Percentiles rank a stretch among this genome's conserved stretches.
Evolutionary conservation across 2,797 vertebrate genomes (phyloP).

Genomic region (Anabacerthia variegaticeps): DNA sequence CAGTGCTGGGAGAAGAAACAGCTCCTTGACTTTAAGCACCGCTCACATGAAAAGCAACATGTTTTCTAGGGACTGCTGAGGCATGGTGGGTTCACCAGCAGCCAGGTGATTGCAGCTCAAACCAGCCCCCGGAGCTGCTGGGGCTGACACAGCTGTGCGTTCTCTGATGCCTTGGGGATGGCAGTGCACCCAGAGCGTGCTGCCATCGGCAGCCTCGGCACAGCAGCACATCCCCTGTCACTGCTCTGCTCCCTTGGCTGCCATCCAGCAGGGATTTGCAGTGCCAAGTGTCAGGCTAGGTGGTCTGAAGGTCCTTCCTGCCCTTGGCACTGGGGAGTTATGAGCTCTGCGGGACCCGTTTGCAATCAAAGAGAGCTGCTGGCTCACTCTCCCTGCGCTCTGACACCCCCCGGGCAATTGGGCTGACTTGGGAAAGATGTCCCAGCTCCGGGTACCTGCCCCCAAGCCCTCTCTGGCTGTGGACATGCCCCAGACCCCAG

Average conservation of each 20-base stretch:
- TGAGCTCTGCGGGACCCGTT: rapidly evolving
- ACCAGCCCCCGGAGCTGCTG: background rate
- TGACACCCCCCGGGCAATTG: rapidly evolving
- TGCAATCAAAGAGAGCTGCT: background rate
- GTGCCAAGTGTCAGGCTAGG: background rate
- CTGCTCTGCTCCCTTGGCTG: background rate
- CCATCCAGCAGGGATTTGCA: background rate
- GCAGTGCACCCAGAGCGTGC: background rate
- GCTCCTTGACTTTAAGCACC: background rate
- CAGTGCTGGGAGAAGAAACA: background rate
- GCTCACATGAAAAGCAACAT: background rate
- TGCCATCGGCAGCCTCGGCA: background rate
- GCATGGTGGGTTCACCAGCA: background rate
- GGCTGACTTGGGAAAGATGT: background rate
- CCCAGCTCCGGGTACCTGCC: background rate
- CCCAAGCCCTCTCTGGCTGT: background rate
- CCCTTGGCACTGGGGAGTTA: background rate
- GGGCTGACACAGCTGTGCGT: background rate
- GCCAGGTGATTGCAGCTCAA: rapidly evolving
- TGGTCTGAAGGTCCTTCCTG: background rate
- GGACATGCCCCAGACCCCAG: background rate
- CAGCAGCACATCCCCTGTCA: background rate
- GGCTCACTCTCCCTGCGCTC: background rate
- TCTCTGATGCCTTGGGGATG: rapidly evolving
- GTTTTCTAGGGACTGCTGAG: background rate